Evolutionary conservation across 2,888 invertebrate species (phyloP), one percentile per base, ranked within the genome.

Genomic region (Lypha dubia): DNA sequence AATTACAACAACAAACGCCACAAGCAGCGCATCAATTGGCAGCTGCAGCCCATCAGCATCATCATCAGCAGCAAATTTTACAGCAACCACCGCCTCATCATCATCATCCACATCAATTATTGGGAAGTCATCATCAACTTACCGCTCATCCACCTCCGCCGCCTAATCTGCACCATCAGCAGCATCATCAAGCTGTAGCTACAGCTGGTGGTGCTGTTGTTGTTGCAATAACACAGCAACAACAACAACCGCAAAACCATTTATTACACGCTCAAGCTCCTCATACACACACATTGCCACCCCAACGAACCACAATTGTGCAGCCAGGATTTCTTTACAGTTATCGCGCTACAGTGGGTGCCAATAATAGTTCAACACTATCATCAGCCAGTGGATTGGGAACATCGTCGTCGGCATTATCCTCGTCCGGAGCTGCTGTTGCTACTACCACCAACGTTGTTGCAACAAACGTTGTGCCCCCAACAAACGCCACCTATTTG

Each of bases 201-300:
- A 84, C 86, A n/a, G 75, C 87, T 46, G 87, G 87, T 73, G 87
- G 86, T 58, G 87, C 86, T 79, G 87, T 87, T 79, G 87, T 87
- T 67, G 84, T 86, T 70, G 86, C 86, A 35, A 84, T 86, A 65
- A 73, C 92, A 83, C 87, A 86, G 93, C 90, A 92, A 68, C 87
- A 86, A 8, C 87, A 88, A 56, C 93, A 86, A 93, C 93, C 89
- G 92, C 93, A 91, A 90, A 93, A 62, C 20, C 89, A 88, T 22
- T 86, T 88, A 17, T 86, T 88, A 38, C 87, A 89, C 49, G 35
- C 71, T 49, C 83, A 79, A 75, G 38, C 90, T 67, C 88, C 90
- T 65, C 88, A 88, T 70, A 87, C 88, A 32, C 88, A 89, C 77
- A 83, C 83, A 0, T 79, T 81, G 11, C 86, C 86, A n/a, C 86